phyloP scores from a whole-genome alignment of 2,113 vertebrate genomes.

The Hystrix brachyura region DNA sequence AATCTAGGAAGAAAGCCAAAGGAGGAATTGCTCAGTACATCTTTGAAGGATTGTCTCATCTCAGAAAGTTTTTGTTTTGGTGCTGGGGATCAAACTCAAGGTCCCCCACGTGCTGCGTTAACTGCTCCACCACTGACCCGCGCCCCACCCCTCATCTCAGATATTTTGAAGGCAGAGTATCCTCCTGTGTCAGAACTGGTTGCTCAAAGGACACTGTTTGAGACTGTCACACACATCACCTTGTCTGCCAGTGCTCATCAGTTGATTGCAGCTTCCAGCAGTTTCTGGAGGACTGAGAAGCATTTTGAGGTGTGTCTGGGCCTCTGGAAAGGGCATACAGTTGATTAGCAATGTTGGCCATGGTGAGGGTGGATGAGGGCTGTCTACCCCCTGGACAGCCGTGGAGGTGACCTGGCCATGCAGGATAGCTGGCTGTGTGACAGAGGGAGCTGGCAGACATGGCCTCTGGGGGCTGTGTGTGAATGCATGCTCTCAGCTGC shows the following conservation, averaged over 20 bases:
- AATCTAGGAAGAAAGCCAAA: not conserved
- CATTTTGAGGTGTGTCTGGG: not conserved
- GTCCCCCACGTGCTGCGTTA: no score
- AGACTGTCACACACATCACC: not conserved
- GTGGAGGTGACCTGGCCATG: not conserved
- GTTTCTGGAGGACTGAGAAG: conserved; percentile 15
- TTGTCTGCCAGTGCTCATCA: not conserved
- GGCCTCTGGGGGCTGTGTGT: not conserved
- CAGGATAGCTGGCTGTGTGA: not conserved
- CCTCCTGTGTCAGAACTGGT: not conserved
- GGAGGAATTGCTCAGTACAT: not conserved
- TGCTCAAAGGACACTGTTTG: not conserved
- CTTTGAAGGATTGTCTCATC: not conserved
- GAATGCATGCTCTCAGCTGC: rapidly evolving
- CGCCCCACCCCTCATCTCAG: not conserved
- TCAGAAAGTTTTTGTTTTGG: not conserved
- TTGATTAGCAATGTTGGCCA: not conserved
- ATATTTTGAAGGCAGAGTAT: not conserved
- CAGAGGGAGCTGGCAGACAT: not conserved
- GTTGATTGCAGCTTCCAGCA: not conserved
- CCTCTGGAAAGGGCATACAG: not conserved
- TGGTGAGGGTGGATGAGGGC: not conserved
- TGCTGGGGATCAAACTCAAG: not conserved
- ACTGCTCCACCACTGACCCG: not conserved
- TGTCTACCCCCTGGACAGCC: not conserved